Conservation (phyloP, 1,140 invertebrate species). For the Dermatophagoides farinae region DNA sequence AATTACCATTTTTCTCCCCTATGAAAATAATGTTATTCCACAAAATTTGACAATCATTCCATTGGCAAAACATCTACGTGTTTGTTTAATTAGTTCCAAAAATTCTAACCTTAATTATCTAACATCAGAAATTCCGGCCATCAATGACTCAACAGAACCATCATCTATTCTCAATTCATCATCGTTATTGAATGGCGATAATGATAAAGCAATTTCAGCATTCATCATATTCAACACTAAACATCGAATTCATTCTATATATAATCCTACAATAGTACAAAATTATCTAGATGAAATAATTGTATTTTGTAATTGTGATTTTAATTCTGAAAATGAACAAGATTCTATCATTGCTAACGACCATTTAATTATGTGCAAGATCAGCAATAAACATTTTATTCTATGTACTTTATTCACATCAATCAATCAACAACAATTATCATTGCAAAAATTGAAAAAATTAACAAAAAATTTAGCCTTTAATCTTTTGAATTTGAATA, state of each 20-base stretch:
- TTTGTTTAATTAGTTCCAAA: conserved; percentile 12
- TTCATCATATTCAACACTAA: not conserved
- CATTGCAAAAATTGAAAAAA: not conserved
- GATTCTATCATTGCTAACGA: not conserved
- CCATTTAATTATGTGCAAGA: not conserved
- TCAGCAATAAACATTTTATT: not conserved
- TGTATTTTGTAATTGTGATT: not conserved
- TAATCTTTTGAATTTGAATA: too few relatives aligned
- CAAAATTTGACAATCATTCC: not conserved
- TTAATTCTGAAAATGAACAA: not conserved
- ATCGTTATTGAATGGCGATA: not conserved
- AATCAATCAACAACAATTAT: not conserved
- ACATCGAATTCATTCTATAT: not conserved
- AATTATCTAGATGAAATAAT: not conserved
- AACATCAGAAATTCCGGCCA: not conserved
- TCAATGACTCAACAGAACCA: conserved; percentile 2
- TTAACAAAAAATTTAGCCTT: not conserved
- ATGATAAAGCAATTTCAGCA: not conserved
- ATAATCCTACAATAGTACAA: not conserved
- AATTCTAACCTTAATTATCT: not conserved
- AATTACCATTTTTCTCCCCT: conserved; percentile 11
- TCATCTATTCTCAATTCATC: not conserved
- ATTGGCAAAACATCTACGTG: not conserved
- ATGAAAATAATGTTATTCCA: conserved; percentile 4
- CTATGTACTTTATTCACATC: not conserved